Conservation (phyloP, 2,888 invertebrate species). For the Drosophila basisetae region DNA sequence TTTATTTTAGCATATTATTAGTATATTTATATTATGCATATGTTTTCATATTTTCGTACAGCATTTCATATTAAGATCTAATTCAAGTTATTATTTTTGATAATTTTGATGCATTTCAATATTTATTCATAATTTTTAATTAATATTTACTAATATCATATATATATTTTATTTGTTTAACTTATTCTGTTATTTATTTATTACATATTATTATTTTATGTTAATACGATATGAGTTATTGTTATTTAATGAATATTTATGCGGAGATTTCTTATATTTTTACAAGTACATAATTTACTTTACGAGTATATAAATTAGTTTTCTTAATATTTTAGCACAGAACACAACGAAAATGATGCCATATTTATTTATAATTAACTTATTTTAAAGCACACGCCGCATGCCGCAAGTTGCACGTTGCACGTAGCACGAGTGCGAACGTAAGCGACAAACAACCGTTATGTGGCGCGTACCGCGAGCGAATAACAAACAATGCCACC, state of each 20-base stretch:
- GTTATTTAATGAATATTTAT: background rate
- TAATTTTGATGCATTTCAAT: background rate
- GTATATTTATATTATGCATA: background rate
- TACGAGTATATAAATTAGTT: background rate
- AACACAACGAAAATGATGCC: background rate
- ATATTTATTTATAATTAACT: slow-evolving; percentile 18
- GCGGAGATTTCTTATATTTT: background rate
- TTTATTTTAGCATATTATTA: background rate
- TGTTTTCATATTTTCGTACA: background rate
- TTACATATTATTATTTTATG: background rate
- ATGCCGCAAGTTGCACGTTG: slow-evolving; percentile 50
- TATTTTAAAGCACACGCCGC: slow-evolving; percentile 37
- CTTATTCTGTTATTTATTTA: background rate
- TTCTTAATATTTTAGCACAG: background rate
- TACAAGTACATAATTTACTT: background rate
- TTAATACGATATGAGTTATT: background rate
- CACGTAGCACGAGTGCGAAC: slow-evolving; percentile 35
- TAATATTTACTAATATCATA: background rate
- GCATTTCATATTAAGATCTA: background rate
- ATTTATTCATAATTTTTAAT: background rate
- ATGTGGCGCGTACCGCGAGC: slow-evolving; percentile 61
- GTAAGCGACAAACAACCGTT: slow-evolving; percentile 53
- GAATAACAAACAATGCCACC: slow-evolving; percentile 52
- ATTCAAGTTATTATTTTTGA: background rate
- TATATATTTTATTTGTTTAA: background rate